These are phyloP conservation scores for Clostera curtula DNA, from an alignment of 2,888 invertebrate species.

Conservation along the genomic window DNA sequence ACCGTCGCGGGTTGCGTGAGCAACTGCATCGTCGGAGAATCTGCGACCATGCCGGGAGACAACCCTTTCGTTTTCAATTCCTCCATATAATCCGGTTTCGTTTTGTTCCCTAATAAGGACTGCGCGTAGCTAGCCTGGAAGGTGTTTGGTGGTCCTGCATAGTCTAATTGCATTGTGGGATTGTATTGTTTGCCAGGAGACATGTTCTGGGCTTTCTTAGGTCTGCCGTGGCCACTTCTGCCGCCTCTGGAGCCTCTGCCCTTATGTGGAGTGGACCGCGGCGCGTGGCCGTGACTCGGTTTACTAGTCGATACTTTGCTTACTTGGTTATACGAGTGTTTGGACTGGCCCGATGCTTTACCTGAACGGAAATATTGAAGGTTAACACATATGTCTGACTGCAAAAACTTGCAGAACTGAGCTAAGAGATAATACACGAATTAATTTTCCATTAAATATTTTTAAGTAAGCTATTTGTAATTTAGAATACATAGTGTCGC, in stretches of 20 bases:
- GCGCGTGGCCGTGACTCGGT: conserved; percentile 49
- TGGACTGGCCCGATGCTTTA: conserved; percentile 65
- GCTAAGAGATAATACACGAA: too few relatives aligned
- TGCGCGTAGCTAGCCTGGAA: conserved; percentile 69
- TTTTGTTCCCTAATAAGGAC: conserved; percentile 49
- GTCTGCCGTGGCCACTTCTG: conserved; percentile 18
- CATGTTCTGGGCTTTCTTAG: conserved; percentile 37
- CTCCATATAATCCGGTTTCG: conserved; percentile 50
- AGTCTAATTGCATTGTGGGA: conserved; percentile 44
- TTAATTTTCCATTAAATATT: too few relatives aligned
- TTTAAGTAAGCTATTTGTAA: too few relatives aligned
- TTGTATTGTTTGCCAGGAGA: conserved; percentile 50
- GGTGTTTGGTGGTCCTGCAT: conserved; percentile 52
- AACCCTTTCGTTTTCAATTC: conserved; percentile 48
- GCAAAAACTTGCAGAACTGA: too few relatives aligned
- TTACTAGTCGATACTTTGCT: conserved; percentile 71
- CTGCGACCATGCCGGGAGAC: conserved; percentile 45
- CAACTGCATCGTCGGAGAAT: conserved; percentile 58
- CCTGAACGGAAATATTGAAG: conserved; percentile 31
- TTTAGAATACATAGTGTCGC: too few relatives aligned
- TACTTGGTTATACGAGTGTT: conserved; percentile 71
- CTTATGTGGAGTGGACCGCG: conserved; percentile 41
- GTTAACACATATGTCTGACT: conserved; percentile 2
- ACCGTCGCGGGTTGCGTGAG: conserved; percentile 52
- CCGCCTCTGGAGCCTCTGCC: conserved; percentile 42